Base-by-base conservation (phyloP, 2,113 vertebrate species). In the Catharus minimus region DNA sequence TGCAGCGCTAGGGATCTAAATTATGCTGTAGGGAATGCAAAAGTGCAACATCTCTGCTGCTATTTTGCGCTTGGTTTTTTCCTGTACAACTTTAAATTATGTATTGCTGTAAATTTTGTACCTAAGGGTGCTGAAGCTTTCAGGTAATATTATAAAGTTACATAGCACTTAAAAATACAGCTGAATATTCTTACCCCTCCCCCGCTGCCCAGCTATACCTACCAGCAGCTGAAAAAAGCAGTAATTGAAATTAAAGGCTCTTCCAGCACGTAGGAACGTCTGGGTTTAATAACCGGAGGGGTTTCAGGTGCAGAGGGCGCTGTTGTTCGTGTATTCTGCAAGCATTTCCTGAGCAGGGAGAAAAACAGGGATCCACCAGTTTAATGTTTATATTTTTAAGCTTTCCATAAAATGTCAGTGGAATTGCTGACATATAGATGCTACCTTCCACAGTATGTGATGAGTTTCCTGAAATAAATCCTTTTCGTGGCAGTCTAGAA, bases 231-330 rank as follows among this genome's bases (percentile, higher is more conserved):
- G 85, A 82, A 85, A 94, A 84, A 82, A 89, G 62, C 81, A 93
- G 64, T 62, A 90, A 94, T 76, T 94, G 86, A 77, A 94, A 93
- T 87, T 84, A 69, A 95, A 95, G 43, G 58, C 67, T 96, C 38
- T 86, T 95, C 92, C 52, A 61, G 72, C 60, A 92, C 93, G 41
- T 19, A 62, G 61, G 21, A 5, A 79, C 65, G 80, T 72, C 74
- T 90, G 86, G 56, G 68, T 95, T 96, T 71, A 94, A 88, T 94
- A 83, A 92, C 36, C 73, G 55, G 24, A 84, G 58, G 60, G 52
- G 71, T 94, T 95, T 90, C 91, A 96, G 96, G 80, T 95, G 97
- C 97, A 98, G 98, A 98, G 97, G 98, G 98, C 97, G 98, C 97
- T 98, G 95, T 98, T 98, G 97, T 53, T 98, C 97, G 62, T 27